Evolutionary conservation across 2,888 invertebrate genomes (phyloP).

Genomic region (Mythimna impura): DNA sequence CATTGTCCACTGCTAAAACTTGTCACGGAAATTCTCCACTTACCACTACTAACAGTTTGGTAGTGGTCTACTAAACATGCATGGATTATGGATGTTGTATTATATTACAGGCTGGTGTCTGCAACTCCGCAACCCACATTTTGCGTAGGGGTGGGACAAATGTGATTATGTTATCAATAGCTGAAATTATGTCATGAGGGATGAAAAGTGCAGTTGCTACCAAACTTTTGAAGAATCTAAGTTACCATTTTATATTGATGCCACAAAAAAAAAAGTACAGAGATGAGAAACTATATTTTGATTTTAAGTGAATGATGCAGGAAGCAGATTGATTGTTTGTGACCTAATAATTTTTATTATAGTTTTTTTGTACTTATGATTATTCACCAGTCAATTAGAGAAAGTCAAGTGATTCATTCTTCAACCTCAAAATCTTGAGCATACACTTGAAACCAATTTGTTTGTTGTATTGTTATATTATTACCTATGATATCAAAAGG

Average conservation of each 20-base stretch:
- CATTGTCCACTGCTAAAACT: not conserved
- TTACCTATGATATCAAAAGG: constrained; percentile 27
- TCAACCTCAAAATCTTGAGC: constrained; percentile 23
- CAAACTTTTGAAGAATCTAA: constrained; percentile 19
- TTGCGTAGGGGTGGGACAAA: too few species aligned
- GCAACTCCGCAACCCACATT: too few species aligned
- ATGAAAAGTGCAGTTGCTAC: constrained; percentile 37
- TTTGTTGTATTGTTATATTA: constrained; percentile 33
- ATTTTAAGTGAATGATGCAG: constrained; percentile 14
- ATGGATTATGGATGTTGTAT: constrained; percentile 11
- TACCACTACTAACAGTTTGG: not conserved
- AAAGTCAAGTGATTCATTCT: constrained; percentile 20
- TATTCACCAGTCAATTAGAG: constrained; percentile 18
- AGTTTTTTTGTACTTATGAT: constrained; percentile 12
- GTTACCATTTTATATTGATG: constrained; percentile 1
- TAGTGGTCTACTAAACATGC: not conserved
- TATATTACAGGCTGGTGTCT: too few species aligned
- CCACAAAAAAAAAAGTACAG: not conserved
- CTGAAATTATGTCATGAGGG: constrained; percentile 20
- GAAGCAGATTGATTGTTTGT: constrained; percentile 16
- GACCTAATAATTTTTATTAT: constrained; percentile 5
- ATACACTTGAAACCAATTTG: constrained; percentile 32
- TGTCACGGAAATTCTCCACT: constrained; percentile 6
- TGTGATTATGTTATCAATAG: constrained; percentile 8
- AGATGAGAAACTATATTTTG: constrained; percentile 6